A percentile compares a stretch with the other conserved stretches of the same genome.
These are phyloP conservation scores for Euzetes globulus DNA, from an alignment of 2,888 invertebrate species.

Conservation along the genomic window DNA sequence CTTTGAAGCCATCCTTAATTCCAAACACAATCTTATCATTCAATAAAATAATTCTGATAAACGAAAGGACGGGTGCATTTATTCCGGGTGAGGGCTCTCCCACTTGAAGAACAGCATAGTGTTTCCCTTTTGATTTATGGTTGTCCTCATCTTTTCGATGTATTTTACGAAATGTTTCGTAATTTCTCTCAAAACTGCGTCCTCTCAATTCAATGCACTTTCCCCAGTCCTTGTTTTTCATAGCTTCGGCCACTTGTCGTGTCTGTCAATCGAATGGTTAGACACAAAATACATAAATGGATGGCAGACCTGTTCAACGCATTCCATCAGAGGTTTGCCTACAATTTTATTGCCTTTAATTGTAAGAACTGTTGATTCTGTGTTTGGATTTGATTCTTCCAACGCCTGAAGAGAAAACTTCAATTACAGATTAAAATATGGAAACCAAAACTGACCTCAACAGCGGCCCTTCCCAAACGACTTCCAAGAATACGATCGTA, in stretches of 20 bases:
- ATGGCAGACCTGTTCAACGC: constrained; percentile 63
- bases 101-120: constrained; percentile 84
- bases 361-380: constrained; percentile 83
- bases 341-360: constrained; percentile 96
- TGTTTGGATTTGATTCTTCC: constrained; percentile 56
- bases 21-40: constrained; percentile 87
- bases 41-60: constrained; percentile 90
- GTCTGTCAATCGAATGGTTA: not conserved
- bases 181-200: constrained; percentile 76
- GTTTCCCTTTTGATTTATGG: constrained; percentile 55
- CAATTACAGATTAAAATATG: too few species aligned
- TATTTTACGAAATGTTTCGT: constrained; percentile 90
- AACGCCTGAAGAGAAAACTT: not conserved
- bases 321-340: constrained; percentile 90
- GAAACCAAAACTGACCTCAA: constrained; percentile 47
- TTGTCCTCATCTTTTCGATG: constrained; percentile 50
- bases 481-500: constrained; percentile 96
- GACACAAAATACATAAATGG: not conserved
- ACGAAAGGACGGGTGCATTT: constrained; percentile 96
- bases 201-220: constrained; percentile 89
- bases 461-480: constrained; percentile 98
- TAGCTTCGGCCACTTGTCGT: constrained; percentile 68
- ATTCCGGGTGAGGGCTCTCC: constrained; percentile 99
- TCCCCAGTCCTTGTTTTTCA: constrained; percentile 90
- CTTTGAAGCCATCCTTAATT: constrained; percentile 91